Base-by-base conservation (phyloP, 2,797 vertebrate species). In the Mormyrus hasselquistii region DNA sequence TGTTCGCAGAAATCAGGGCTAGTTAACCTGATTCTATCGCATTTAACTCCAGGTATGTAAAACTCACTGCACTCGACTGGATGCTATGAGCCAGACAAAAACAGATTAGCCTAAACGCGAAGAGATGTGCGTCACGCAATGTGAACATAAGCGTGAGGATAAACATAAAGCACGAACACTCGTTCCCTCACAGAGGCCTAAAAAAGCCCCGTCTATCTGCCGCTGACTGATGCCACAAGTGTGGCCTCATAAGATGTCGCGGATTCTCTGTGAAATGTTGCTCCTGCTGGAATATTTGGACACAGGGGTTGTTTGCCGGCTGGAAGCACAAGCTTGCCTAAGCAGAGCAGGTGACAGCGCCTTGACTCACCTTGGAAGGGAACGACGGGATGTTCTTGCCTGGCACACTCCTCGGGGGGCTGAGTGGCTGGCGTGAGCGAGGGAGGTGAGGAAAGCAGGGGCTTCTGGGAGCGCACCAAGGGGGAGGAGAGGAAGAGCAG, bases 371-470 rank as follows among this genome's bases (percentile, higher is more conserved):
- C 98, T 97, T 97, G 96, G 91, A 97, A 96, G 92, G 97, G 94
- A 92, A 99, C 97, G 84, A 96, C 95, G 86, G 98, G 98, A 91
- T 99, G 98, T 88, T 99, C 97, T 92, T 96, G 97, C 93, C 94
- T 96, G 85, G 94, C 88, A 91, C 98, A 99, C 89, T 97, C 95
- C 0, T 91, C 92, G 2, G 90, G 94, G 86, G 90, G 92, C 88
- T 92, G 92, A 1, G 88, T 89, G 53, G 89, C 89, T 38, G 91
- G 34, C 87, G 89, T 90, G 16, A 93, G 92, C 91, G 93, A 90
- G 1, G 93, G 92, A 8, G 88, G 62, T 1, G 86, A 93, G 10
- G 93, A 9, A 62, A 90, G 89, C 86, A 91, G 55, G 69, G 65
- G 55, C 86, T 90, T 82, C 89, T 90, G 89, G 87, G 89, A 85